Conservation (phyloP, 2,797 vertebrate species). For the Psittacula derbiana region DNA sequence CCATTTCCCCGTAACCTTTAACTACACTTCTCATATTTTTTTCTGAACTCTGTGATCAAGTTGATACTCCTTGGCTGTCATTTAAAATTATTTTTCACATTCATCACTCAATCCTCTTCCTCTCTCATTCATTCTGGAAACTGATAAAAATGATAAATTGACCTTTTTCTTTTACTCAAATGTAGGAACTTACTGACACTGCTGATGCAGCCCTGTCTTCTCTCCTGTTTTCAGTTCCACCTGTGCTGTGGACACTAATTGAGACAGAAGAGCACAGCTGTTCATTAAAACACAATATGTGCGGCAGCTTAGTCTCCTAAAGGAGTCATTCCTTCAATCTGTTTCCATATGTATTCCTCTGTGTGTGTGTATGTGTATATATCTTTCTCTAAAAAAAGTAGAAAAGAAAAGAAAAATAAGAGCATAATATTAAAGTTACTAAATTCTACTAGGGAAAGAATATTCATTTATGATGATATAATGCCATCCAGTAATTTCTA, state of each 20-base stretch:
- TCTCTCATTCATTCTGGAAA: not conserved
- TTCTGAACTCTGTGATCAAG: not conserved
- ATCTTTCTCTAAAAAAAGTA: not conserved
- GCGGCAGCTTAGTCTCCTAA: not conserved
- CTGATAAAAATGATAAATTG: not conserved
- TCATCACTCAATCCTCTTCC: not conserved
- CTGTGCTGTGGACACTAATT: not conserved
- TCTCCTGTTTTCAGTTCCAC: not conserved
- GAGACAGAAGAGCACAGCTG: conserved; percentile 42
- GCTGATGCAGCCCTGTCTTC: not conserved
- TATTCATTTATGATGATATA: not conserved
- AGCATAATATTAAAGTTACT: not conserved
- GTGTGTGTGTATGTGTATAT: not conserved
- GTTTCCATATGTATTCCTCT: not conserved
- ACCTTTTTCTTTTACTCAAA: not conserved
- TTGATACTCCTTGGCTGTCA: not conserved
- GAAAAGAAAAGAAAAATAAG: not conserved
- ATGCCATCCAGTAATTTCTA: not conserved
- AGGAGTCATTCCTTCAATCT: not conserved
- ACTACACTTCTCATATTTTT: not conserved
- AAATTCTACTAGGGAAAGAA: not conserved
- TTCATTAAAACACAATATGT: conserved; percentile 3
- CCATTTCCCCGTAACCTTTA: not conserved
- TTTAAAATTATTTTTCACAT: not conserved
- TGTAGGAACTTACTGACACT: not conserved